These are phyloP conservation scores for Drosophila affinis DNA, from an alignment of 2,888 invertebrate genomes.

Conservation along the genomic window DNA sequence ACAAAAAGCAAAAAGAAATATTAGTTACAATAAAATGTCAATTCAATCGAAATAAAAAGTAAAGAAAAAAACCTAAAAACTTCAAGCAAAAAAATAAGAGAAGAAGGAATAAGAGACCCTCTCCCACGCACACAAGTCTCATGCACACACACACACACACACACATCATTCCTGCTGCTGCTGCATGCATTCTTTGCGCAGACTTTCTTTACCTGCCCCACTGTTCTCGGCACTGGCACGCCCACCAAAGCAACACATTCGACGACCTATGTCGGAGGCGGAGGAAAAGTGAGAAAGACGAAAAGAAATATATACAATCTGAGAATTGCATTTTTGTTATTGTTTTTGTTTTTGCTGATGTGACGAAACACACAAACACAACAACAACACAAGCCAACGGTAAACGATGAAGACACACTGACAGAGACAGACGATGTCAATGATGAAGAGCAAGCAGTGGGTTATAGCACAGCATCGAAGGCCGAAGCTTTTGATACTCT, in stretches of 20 bases:
- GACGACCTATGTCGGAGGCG: constrained; percentile 72
- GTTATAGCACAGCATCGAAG: neutral
- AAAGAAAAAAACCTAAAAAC: constrained; percentile 7
- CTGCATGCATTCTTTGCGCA: constrained; percentile 30
- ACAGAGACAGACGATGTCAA: constrained; percentile 28
- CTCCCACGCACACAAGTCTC: constrained; percentile 29
- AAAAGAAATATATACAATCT: constrained; percentile 24
- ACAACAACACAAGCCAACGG: neutral
- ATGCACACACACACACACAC: constrained; percentile 44
- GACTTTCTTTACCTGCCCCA: constrained; percentile 53
- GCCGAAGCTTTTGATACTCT: neutral
- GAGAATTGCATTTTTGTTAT: constrained; percentile 35
- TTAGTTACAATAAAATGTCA: constrained; percentile 13
- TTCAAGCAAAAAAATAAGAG: constrained; percentile 45
- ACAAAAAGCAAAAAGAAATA: constrained; percentile 11
- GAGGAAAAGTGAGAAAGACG: constrained; percentile 10
- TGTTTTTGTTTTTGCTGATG: constrained; percentile 14
- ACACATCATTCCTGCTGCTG: neutral
- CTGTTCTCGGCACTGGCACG: constrained; percentile 54
- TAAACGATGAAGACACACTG: constrained; percentile 27
- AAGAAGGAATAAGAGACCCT: constrained; percentile 9
- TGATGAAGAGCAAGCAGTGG: neutral
- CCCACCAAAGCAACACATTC: constrained; percentile 81
- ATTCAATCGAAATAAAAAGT: neutral
- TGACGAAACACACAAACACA: constrained; percentile 15